A percentile compares a stretch with the other conserved stretches of the same genome.
phyloP scores from a whole-genome alignment of 2,797 vertebrate genomes.

The Aldrovandia affinis region DNA sequence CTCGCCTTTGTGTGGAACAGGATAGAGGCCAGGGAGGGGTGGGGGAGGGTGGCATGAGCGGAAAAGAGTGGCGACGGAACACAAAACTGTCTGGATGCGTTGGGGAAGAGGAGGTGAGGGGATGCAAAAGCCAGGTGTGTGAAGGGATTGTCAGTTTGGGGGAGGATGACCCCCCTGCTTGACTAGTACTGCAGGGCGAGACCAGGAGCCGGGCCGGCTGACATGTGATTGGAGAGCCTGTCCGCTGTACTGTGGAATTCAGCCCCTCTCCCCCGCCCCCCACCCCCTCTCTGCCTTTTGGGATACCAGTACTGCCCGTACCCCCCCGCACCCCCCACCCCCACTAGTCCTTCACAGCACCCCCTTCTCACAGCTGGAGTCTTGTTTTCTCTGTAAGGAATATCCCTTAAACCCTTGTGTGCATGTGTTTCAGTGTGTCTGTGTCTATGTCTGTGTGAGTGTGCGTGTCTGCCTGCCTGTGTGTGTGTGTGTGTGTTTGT shows the following conservation, averaged over 20 bases:
- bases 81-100: constrained; percentile 50
- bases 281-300: constrained; percentile 49
- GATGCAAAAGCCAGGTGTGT: constrained; percentile 32
- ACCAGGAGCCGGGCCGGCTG: background rate
- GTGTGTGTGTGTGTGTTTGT: no score
- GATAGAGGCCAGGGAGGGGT: constrained; percentile 38
- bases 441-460: no score
- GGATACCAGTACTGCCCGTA: constrained; percentile 53
- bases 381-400: constrained; percentile 60
- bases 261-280: constrained; percentile 34
- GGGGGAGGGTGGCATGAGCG: constrained; percentile 29
- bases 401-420: constrained; percentile 42
- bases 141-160: constrained; percentile 18
- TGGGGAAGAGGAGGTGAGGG: constrained; percentile 41
- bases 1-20: constrained; percentile 41
- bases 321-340: constrained; percentile 9
- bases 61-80: constrained; percentile 24
- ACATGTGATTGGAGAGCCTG: constrained; percentile 46
- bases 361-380: constrained; percentile 66
- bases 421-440: constrained; percentile 32
- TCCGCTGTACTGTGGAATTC: constrained; percentile 63
- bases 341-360: background rate
- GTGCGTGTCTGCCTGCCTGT: no score
- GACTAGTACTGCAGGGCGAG: background rate
- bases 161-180: constrained; percentile 17